A percentile compares a stretch with the other conserved stretches of the same genome.
phyloP scores from a whole-genome alignment of 1,140 invertebrate species.

The Caerostris extrusa region DNA sequence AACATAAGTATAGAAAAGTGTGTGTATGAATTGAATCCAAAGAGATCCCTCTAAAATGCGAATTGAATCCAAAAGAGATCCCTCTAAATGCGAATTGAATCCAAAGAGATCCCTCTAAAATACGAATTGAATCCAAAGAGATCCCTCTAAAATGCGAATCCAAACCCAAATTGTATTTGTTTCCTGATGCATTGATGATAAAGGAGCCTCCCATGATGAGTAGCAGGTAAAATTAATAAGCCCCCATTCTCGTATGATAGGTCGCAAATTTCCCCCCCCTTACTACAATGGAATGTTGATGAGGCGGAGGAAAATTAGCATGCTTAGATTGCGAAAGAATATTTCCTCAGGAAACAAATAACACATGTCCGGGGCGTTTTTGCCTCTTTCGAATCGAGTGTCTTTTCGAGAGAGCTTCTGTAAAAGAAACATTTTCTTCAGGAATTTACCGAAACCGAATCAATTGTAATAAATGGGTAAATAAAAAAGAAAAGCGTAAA shows the following conservation, averaged over 20 bases:
- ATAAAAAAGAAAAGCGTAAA: too few relatives aligned
- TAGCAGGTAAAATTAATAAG: conserved; percentile 16
- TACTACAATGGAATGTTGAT: conserved; percentile 9
- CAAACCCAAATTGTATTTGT: not conserved
- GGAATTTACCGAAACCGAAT: too few relatives aligned
- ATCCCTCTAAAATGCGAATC: not conserved
- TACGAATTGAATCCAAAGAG: too few relatives aligned
- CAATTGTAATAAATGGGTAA: too few relatives aligned
- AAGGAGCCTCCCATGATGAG: conserved; percentile 1
- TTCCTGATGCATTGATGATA: not conserved
- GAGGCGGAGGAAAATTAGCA: not conserved
- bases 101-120: too few relatives aligned
- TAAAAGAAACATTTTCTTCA: too few relatives aligned
- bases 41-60: not conserved
- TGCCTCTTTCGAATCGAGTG: not conserved
- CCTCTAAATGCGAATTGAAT: not conserved
- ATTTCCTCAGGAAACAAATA: conserved; percentile 6
- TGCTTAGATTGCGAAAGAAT: not conserved
- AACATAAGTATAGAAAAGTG: too few relatives aligned
- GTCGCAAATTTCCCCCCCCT: not conserved
- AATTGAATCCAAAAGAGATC: not conserved
- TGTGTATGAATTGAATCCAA: too few relatives aligned
- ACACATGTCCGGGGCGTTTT: not conserved
- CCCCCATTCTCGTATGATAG: conserved; percentile 7
- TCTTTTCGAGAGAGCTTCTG: too few relatives aligned